Evolutionary conservation across 92 coral and sea anemone species (phyloP).

Genomic region (Chrysogorgia sp.): DNA sequence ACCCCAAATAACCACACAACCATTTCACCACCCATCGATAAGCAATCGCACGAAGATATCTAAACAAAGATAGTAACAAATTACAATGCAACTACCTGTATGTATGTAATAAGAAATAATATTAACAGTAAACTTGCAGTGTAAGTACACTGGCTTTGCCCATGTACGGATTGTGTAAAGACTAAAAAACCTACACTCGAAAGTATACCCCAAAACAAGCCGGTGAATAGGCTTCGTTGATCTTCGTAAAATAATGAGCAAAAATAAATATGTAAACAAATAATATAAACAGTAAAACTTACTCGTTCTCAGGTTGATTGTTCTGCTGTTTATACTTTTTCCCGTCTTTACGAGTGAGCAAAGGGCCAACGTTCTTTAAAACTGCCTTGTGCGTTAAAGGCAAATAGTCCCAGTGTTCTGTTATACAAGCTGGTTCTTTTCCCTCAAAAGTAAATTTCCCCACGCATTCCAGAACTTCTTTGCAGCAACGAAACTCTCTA

Average conservation of each 20-base stretch:
- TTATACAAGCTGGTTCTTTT: conserved; percentile 25
- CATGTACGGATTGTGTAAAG: neutral
- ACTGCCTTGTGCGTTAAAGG: conserved; percentile 7
- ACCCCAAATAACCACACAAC: conserved; percentile 32
- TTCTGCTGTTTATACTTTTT: neutral
- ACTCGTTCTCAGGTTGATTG: conserved; percentile 18
- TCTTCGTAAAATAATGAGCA: too few relatives aligned
- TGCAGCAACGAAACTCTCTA: conserved; percentile 45
- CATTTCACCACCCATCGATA: conserved; percentile 27
- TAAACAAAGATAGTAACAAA: neutral
- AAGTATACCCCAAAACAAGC: too few relatives aligned
- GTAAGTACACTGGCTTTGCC: neutral
- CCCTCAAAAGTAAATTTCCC: conserved; percentile 37
- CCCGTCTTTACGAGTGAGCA: conserved; percentile 13
- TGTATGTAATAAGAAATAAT: neutral
- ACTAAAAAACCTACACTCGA: too few relatives aligned
- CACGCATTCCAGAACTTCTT: conserved; percentile 23
- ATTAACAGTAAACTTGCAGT: neutral
- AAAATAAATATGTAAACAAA: too few relatives aligned
- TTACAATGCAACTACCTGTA: too few relatives aligned
- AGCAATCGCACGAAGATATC: conserved; percentile 30
- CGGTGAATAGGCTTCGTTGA: too few relatives aligned
- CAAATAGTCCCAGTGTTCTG: conserved; percentile 17
- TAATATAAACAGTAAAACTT: too few relatives aligned
- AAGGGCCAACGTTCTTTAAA: conserved; percentile 30